Percentiles rank a stretch among this genome's conserved stretches.
phyloP scores from a whole-genome alignment of 1,140 invertebrate species.

The Formica exsecta region DNA sequence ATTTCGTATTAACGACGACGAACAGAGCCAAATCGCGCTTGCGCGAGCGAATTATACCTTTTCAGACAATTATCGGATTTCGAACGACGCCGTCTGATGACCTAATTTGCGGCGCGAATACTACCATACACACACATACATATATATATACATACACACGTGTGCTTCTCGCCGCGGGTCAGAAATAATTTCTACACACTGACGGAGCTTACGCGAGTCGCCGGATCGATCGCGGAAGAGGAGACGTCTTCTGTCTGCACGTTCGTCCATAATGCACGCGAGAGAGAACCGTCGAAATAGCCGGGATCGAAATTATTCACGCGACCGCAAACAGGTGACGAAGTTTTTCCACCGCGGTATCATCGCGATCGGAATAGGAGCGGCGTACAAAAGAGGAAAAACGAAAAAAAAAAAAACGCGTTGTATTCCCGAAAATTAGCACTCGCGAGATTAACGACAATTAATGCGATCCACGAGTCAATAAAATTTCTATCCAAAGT shows the following conservation, averaged over 20 bases:
- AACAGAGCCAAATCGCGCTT: conserved; percentile 2
- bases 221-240: conserved; percentile 65
- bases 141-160: too few relatives aligned
- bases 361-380: neutral
- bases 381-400: neutral
- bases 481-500: neutral
- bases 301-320: conserved; percentile 56
- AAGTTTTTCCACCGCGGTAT: neutral
- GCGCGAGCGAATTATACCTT: conserved; percentile 8
- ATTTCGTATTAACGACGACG: neutral
- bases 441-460: neutral
- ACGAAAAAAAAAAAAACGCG: too few relatives aligned
- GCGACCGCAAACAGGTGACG: conserved; percentile 41
- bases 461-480: neutral
- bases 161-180: neutral
- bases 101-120: conserved; percentile 69
- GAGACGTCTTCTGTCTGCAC: conserved; percentile 48
- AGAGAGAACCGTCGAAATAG: conserved; percentile 40
- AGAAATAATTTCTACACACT: conserved; percentile 66
- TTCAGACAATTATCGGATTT: conserved; percentile 62
- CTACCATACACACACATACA: neutral
- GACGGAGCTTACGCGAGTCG: conserved; percentile 52
- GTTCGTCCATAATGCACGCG: conserved; percentile 48
- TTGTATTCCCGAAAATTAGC: neutral
- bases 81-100: conserved; percentile 67